Evolutionary conservation across 2,797 vertebrate genomes (phyloP), one percentile per base, ranked within the genome.

Genomic region (Etheostoma perlongum): DNA sequence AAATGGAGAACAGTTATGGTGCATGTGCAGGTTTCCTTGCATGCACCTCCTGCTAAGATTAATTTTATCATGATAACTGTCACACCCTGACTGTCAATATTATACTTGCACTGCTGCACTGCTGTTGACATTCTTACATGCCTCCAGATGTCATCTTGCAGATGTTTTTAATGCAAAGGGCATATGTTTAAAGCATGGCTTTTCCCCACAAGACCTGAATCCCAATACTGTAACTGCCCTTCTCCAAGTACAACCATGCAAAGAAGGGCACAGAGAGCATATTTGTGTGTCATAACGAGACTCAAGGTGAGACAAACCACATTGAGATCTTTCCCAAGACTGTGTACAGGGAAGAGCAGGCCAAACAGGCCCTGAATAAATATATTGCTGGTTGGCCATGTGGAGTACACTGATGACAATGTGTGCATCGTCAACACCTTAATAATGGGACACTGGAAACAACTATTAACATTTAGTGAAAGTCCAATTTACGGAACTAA

Each of bases 201-300:
- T 49, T 51, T 16, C 11, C 23, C 19, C 1, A 13, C 14, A 42
- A 46, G 8, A 46, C 10, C 60, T 59, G n/a, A 52, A 58, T 58
- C 16, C 23, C 0, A 1, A 23, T 30, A 13, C 44, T 19, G 12
- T 21, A 52, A 46, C 10, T 25, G 52, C 18, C 25, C 60, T 27
- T 61, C 5, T 66, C 23, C 27, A 57, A 62, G 48, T 19, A 48
- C 30, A 76, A 66, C 46, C 52, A 63, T 53, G 47, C 18, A 49
- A 16, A 60, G 21, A 52, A 48, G 0, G n/a, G 27, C 25, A 53
- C 18, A 47, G 6, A 40, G 64, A 72, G 19, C 19, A n/a, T 48
- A 53, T n/a, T 18, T 57, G 19, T 55, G 40, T 30, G 57, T 70
- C 51, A 58, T 54, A n/a, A 48, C 33, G 51, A 57, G 16, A 15